Percentiles rank a stretch among this genome's conserved stretches.
Conservation (phyloP, 2,888 invertebrate genomes). For the Temnothorax ravouxi region DNA sequence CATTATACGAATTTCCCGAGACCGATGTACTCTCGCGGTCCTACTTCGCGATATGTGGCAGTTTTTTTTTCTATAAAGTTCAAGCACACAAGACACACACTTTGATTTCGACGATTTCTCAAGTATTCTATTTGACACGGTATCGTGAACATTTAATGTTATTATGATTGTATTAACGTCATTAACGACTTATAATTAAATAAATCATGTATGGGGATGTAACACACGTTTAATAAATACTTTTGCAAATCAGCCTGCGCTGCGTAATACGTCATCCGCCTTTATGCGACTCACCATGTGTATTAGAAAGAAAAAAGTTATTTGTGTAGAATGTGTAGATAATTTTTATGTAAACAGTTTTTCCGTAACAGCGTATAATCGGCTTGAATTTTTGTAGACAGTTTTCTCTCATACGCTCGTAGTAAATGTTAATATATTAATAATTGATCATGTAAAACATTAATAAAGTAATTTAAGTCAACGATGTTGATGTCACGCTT, state of each 20-base stretch:
- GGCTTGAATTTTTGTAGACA: background rate
- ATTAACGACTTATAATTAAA: slow-evolving; percentile 68
- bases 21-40: slow-evolving; percentile 21
- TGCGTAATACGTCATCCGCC: background rate
- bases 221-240: slow-evolving; percentile 72
- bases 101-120: slow-evolving; percentile 50
- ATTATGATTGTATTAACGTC: slow-evolving; percentile 63
- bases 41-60: slow-evolving; percentile 2
- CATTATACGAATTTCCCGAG: slow-evolving; percentile 1
- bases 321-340: background rate
- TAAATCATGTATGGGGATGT: slow-evolving; percentile 67
- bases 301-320: background rate
- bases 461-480: slow-evolving; percentile 12
- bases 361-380: background rate
- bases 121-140: slow-evolving; percentile 60
- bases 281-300: background rate
- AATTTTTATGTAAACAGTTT: background rate
- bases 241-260: slow-evolving; percentile 67
- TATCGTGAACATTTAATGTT: slow-evolving; percentile 56
- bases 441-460: background rate
- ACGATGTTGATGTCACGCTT: background rate
- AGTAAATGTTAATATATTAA: slow-evolving; percentile 11
- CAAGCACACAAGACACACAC: slow-evolving; percentile 21
- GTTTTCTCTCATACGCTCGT: background rate
- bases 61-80: slow-evolving; percentile 26